Percentiles rank a stretch among this genome's conserved stretches.
phyloP scores from a whole-genome alignment of 2,797 vertebrate genomes.

The Carcharodon carcharias region DNA sequence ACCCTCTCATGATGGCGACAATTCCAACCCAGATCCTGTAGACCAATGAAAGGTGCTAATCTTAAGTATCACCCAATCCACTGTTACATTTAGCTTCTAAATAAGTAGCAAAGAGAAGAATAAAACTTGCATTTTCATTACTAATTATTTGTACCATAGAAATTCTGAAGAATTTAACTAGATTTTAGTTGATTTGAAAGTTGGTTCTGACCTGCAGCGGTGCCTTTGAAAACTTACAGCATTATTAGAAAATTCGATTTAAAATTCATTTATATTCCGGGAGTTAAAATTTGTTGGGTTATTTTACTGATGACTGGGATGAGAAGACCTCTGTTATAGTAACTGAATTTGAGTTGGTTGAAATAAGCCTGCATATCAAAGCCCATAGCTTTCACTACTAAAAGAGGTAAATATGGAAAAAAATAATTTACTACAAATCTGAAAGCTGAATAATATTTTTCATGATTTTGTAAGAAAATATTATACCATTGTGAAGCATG shows the following conservation, averaged over 20 bases:
- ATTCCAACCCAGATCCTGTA: neutral
- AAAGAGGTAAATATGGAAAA: neutral
- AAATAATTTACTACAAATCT: neutral
- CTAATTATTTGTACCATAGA: neutral
- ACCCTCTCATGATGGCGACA: neutral
- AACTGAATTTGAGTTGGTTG: neutral
- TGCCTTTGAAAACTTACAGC: neutral
- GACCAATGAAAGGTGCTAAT: neutral
- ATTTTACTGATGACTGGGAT: neutral
- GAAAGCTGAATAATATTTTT: neutral
- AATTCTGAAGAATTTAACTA: neutral
- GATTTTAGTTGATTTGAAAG: neutral
- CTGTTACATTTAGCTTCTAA: neutral
- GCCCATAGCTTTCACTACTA: neutral
- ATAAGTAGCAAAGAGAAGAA: neutral
- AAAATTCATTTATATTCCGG: neutral
- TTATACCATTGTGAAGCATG: neutral
- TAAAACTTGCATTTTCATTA: neutral
- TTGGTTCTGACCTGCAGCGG: neutral
- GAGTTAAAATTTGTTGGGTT: neutral
- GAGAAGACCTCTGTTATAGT: neutral
- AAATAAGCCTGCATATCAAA: neutral
- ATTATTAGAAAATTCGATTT: neutral
- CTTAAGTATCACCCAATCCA: neutral
- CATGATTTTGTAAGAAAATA: neutral